Base-by-base conservation (phyloP, 2,113 vertebrate species). In the Vidua macroura region DNA sequence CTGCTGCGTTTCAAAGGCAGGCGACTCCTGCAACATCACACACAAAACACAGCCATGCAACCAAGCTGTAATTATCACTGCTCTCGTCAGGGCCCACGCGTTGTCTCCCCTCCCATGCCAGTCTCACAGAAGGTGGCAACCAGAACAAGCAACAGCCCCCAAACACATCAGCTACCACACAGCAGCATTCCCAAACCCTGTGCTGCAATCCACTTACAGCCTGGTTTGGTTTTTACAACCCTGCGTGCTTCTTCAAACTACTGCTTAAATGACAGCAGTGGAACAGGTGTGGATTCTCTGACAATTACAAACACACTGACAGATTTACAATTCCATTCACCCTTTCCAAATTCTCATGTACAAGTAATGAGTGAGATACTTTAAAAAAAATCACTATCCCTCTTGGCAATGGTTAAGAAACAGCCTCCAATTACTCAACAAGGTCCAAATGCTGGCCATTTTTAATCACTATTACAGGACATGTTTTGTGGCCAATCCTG, bases 41-140 rank as follows among this genome's bases (percentile, higher is more conserved):
- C 14, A 15, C 5, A 5, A 44, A 76, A 33, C 0, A 22, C 20
- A 70, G 30, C 41, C 11, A 0, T 4, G 37, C 68, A 43, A 17
- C 5, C 41, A 30, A n/a, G 74, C 59, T 51, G 74, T 11, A 66
- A 39, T 66, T 22, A 30, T 4, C 70, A 22, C 60, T 0, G 0
- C 74, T 59, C 55, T 17, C 7, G 0, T 33, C 31, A 31, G 14
- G 1, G 16, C 81, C 35, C 7, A 2, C 12, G 59, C 10, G 2
- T 43, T 11, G 52, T 6, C 55, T 9, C 10, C 35, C 41, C 49
- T 73, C 35, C 79, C 11, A 1, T 4, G 60, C 41, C 43, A n/a
- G 59, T 41, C 64, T 23, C 21, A 31, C 51, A 9, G 13, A 66
- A 43, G 59, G 11, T 3, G 11, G 43, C 41, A 66, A 28, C 19